Base-by-base conservation (phyloP, 1,140 invertebrate genomes). In the Formica selysi region DNA sequence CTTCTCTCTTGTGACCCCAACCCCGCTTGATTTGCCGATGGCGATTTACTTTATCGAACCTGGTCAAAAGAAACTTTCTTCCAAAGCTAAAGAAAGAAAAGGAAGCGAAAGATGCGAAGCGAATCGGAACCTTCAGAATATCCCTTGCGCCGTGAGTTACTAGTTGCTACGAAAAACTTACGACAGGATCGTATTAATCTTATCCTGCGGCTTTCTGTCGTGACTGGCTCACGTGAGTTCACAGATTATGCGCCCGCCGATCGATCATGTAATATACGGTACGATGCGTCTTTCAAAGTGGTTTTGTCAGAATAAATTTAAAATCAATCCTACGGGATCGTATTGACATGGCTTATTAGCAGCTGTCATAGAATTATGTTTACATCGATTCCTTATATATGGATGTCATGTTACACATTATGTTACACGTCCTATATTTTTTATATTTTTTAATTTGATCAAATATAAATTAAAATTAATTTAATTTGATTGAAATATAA, bases 171-270 rank as follows among this genome's bases (percentile, higher is more conserved):
- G 83, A 87, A 89, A 87, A 89, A 89, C 86, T 86, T 87, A n/a
- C 76, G 59, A 10, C 36, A 22, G 36, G 76, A 59, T 73, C 74
- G 87, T 89, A 89, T 89, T 89, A 88, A 89, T 88, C 88, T 89
- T 89, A 89, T 86, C 76, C 80, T 67, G 62, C n/a, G 41, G 70
- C 70, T 81, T 76, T 61, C 64, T 61, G 57, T 86, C 85, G 62
- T 19, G 29, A 61, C 65, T 88, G 51, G 36, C 41, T 54, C 79
- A 76, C 26, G 29, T 32, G 64, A 74, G 74, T 89, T 89, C 74
- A 87, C 85, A 57, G 67, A 74, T 89, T 67, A 87, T 85, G 73
- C 29, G 36, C 51, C 67, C 32, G 2, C 41, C 59, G 48, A 86
- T 89, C 88, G 81, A 86, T 88, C 62, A 51, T 38, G 44, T 67